phyloP scores from a whole-genome alignment of 2,113 vertebrate species.

The Sardina pilchardus region DNA sequence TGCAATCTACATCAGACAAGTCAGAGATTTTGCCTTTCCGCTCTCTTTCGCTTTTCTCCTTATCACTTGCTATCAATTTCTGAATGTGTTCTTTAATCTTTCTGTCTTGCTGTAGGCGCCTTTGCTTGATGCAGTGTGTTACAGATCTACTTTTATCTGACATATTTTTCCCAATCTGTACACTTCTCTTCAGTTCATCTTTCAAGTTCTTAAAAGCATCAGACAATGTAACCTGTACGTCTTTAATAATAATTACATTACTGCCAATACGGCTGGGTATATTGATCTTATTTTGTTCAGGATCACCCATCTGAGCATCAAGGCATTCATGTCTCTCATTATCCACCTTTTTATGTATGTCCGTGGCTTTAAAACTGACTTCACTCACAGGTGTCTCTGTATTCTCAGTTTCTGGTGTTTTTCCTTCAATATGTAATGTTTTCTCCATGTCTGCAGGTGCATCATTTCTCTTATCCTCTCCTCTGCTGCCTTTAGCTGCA shows the following conservation, averaged over 20 bases:
- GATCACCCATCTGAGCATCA: not conserved
- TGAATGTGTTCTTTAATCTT: conserved; percentile 6
- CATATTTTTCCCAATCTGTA: conserved; percentile 16
- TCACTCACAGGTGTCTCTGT: not conserved
- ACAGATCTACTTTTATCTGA: conserved; percentile 21
- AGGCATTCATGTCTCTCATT: not conserved
- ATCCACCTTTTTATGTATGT: not conserved
- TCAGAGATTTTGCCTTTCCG: conserved; percentile 9
- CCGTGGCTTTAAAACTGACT: not conserved
- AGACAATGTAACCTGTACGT: conserved; percentile 65
- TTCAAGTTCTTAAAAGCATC: conserved; percentile 67
- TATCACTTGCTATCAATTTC: not conserved
- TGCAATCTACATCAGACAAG: not conserved
- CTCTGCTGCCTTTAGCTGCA: conserved; percentile 8
- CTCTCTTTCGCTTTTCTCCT: conserved; percentile 25
- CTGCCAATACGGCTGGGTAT: conserved; percentile 29
- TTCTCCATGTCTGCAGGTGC: not conserved
- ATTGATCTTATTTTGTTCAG: conserved; percentile 12
- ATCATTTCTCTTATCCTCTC: conserved; percentile 15
- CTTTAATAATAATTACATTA: conserved; percentile 64
- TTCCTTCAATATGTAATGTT: not conserved
- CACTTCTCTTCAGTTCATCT: conserved; percentile 34
- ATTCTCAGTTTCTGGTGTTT: not conserved
- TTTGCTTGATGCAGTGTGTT: not conserved
- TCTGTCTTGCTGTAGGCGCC: conserved; percentile 5